A percentile compares a stretch with the other conserved stretches of the same genome.
Evolutionary conservation across 2,113 vertebrate genomes (phyloP).

Genomic region (Embiotoca jacksoni): DNA sequence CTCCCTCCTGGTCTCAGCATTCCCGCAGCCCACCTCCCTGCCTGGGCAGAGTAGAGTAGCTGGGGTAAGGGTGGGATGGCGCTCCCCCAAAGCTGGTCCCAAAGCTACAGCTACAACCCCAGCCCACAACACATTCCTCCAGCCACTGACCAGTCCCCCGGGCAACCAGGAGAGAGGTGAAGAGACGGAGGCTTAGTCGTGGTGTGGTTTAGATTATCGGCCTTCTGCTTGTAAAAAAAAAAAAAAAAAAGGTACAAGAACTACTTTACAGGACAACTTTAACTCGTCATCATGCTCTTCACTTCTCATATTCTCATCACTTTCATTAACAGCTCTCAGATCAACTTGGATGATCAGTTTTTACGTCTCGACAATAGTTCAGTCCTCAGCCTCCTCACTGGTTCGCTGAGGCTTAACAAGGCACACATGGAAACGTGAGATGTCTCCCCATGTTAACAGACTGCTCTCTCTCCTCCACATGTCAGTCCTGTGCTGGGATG

Average conservation of each 20-base stretch:
- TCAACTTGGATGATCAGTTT: constrained; percentile 23
- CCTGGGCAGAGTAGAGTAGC: constrained; percentile 71
- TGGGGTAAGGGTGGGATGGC: constrained; percentile 66
- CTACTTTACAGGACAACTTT: neutral
- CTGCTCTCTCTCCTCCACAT: constrained; percentile 21
- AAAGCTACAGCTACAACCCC: constrained; percentile 76
- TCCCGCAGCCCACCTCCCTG: constrained; percentile 83
- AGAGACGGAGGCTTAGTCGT: constrained; percentile 49
- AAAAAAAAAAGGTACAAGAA: neutral
- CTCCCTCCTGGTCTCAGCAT: constrained; percentile 80
- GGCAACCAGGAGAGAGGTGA: constrained; percentile 81
- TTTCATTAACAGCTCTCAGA: constrained; percentile 1
- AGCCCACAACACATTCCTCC: constrained; percentile 82
- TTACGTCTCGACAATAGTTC: constrained; percentile 25
- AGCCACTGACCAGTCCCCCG: constrained; percentile 74
- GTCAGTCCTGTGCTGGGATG: constrained; percentile 13
- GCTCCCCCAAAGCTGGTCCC: constrained; percentile 72
- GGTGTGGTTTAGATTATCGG: constrained; percentile 31
- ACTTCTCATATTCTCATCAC: neutral
- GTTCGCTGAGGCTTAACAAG: constrained; percentile 30
- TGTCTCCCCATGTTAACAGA: constrained; percentile 15
- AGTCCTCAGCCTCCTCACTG: constrained; percentile 18
- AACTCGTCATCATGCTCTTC: neutral
- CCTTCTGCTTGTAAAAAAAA: neutral
- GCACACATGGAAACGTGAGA: constrained; percentile 23